Evolutionary conservation across 2,888 invertebrate genomes (phyloP), one percentile per base, ranked within the genome.

Genomic region (Plagodis pulveraria): DNA sequence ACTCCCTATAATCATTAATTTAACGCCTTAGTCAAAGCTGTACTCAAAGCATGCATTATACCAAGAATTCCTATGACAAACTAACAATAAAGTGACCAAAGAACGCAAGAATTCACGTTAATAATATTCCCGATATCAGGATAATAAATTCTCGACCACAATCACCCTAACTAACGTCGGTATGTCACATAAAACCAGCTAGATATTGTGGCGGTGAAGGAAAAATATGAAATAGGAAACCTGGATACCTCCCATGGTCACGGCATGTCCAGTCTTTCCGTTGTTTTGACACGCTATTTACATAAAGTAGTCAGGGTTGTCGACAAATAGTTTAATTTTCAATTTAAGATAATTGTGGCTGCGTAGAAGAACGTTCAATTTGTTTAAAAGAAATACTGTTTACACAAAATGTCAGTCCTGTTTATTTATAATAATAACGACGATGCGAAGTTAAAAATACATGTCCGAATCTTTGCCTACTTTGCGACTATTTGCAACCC

Each of bases 241-340:
- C 57, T 61, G 60, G 54, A 51, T 64, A 61, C 66, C 66, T 63
- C 68, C 66, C 66, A 63, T 62, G 63, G 65, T 56, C 66, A 52
- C 57, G 63, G 56, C 48, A 50, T 45, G 66, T 62, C 64, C 63
- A 62, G 60, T 49, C 51, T 38, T 45, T 46, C 63, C 54, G 22
- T 7, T 22, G 50, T 41, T 42, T 48, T 49, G 56, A 56, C 58
- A 62, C 50, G 54, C 49, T 62, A 65, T 69, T 65, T 65, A 56
- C 66, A 63, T 60, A 58, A 63, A 63, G 51, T 52, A 51, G 49
- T 2, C 22, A 46, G 33, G 10, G 57, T 43, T 49, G 45, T 5
- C 34, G 1, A n/a, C 34, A 46, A n/a, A 22, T 22, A 22, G 22
- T 22, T 8, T 45, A 1, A 5, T 8, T 32, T 44, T 8, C 22